These are phyloP conservation scores for Pagetopsis macropterus DNA, from an alignment of 2,797 vertebrate genomes.

Conservation along the genomic window DNA sequence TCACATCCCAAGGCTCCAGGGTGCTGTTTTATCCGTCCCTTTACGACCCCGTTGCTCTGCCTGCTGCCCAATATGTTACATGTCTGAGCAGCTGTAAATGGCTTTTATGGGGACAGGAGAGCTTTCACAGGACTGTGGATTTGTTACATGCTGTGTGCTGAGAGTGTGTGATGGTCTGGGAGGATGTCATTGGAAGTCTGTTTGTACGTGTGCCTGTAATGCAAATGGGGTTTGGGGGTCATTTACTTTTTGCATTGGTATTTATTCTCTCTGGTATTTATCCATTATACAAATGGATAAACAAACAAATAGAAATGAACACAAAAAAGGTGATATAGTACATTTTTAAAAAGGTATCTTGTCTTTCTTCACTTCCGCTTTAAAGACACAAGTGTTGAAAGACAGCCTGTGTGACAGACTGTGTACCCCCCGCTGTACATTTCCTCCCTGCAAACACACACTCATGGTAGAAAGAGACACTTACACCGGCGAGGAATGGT, in stretches of 20 bases:
- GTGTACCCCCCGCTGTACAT: neutral
- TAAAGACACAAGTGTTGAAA: neutral
- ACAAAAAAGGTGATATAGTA: too few species aligned
- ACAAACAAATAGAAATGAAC: too few species aligned
- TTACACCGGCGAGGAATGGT: conserved; percentile 49
- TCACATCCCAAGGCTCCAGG: conserved; percentile 21
- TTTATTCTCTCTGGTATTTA: too few species aligned
- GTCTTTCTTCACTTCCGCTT: neutral
- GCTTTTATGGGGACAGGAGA: conserved; percentile 51
- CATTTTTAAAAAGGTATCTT: too few species aligned
- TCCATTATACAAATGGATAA: too few species aligned
- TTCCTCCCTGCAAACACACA: conserved; percentile 9
- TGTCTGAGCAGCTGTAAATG: conserved; percentile 54
- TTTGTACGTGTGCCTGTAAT: neutral
- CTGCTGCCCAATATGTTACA: conserved; percentile 26
- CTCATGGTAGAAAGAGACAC: conserved; percentile 23
- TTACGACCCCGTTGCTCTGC: conserved; percentile 29
- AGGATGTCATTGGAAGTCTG: conserved; percentile 10
- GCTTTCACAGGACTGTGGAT: conserved; percentile 24
- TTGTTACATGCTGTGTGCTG: neutral
- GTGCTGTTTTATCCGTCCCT: conserved; percentile 45
- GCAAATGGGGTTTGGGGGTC: neutral
- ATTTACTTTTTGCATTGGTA: too few species aligned
- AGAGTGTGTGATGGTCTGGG: neutral
- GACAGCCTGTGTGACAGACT: neutral